A percentile compares a stretch with the other conserved stretches of the same genome.
These are phyloP conservation scores for Myotis pilosus DNA, from an alignment of 2,797 vertebrate species.

Conservation along the genomic window DNA sequence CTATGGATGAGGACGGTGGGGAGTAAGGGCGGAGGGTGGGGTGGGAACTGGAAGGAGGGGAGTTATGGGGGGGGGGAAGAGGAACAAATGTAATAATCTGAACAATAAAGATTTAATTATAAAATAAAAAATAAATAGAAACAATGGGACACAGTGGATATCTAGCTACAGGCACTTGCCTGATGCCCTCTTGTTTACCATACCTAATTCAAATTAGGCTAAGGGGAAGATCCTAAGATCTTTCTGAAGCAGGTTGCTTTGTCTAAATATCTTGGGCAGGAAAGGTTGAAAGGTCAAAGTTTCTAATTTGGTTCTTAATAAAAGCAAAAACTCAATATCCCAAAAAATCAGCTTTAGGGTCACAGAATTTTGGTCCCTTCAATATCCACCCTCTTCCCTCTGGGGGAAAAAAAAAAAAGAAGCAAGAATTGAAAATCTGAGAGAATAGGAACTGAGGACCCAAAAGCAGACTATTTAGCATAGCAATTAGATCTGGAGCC, in stretches of 20 bases:
- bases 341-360: no score
- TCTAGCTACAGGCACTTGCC: neutral
- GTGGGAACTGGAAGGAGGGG: no score
- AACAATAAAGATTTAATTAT: no score
- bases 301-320: neutral
- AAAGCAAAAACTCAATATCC: neutral
- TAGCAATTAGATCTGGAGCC: neutral
- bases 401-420: neutral
- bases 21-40: no score
- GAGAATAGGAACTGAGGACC: neutral
- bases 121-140: no score
- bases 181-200: neutral
- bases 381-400: neutral
- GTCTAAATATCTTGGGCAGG: neutral
- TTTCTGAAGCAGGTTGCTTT: neutral
- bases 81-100: no score
- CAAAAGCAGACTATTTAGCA: neutral
- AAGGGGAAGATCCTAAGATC: neutral
- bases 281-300: neutral
- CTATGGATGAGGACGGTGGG: no score
- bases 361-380: neutral
- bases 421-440: neutral
- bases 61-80: no score
- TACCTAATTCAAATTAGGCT: neutral
- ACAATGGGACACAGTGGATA: neutral